A percentile compares a stretch with the other conserved stretches of the same genome.
Conservation (phyloP, 2,888 invertebrate species). For the Limnephilus rhombicus region DNA sequence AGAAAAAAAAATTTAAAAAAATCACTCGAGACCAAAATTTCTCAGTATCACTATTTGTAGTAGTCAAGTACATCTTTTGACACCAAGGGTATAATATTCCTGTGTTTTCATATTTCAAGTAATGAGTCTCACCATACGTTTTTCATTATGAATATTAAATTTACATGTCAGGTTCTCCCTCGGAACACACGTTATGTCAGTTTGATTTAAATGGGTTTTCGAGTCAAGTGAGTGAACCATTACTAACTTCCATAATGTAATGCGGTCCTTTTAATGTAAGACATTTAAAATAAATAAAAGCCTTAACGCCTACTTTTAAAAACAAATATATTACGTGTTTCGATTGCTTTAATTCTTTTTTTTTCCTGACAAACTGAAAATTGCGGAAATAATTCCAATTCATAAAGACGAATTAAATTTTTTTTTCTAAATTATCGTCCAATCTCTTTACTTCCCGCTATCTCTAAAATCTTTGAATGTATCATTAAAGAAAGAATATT, state of each 20-base stretch:
- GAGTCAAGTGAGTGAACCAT: background rate
- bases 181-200: background rate
- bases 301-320: background rate
- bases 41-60: too few relatives aligned
- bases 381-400: too few relatives aligned
- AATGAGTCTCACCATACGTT: background rate
- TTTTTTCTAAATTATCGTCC: too few relatives aligned
- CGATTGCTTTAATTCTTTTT: background rate
- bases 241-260: background rate
- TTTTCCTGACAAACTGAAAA: too few relatives aligned
- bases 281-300: background rate
- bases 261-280: background rate
- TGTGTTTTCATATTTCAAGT: background rate
- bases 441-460: too few relatives aligned
- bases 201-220: background rate
- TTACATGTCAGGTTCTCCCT: background rate
- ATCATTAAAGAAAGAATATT: too few relatives aligned
- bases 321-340: background rate
- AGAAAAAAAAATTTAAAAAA: too few relatives aligned
- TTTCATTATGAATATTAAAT: background rate
- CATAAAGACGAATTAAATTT: too few relatives aligned
- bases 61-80: too few relatives aligned
- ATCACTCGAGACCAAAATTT: too few relatives aligned
- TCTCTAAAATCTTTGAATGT: too few relatives aligned
- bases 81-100: background rate